These are phyloP conservation scores for Datnioides undecimradiatus DNA, from an alignment of 2,113 vertebrate genomes.

Conservation along the genomic window DNA sequence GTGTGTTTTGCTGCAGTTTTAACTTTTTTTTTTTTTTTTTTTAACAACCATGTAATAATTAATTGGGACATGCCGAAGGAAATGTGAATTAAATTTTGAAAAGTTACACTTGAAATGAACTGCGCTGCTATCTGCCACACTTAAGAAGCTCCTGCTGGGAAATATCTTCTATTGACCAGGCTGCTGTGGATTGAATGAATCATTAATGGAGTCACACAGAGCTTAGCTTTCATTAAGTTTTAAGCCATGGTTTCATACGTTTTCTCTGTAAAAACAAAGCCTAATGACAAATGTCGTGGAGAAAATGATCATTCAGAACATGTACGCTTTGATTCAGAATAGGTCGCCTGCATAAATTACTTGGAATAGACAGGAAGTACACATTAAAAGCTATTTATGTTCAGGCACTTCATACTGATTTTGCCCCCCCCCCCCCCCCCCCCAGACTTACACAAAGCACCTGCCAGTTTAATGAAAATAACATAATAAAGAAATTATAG, in stretches of 20 bases:
- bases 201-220: background rate
- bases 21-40: too few species aligned
- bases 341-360: background rate
- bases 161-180: background rate
- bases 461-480: slow-evolving; percentile 28
- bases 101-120: background rate
- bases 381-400: background rate
- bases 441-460: slow-evolving; percentile 25
- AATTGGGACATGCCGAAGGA: background rate
- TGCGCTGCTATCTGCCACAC: background rate
- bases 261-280: background rate
- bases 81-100: background rate
- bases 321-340: background rate
- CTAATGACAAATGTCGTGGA: background rate
- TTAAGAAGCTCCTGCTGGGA: background rate
- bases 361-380: background rate
- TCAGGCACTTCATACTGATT: background rate
- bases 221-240: background rate
- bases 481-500: slow-evolving; percentile 17
- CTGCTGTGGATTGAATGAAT: slow-evolving; percentile 3
- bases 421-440: background rate
- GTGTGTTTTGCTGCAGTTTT: slow-evolving; percentile 24
- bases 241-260: background rate
- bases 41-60: slow-evolving; percentile 15
- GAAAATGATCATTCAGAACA: background rate